phyloP scores from a whole-genome alignment of 2,113 vertebrate species.

The Pyrgilauda ruficollis region DNA sequence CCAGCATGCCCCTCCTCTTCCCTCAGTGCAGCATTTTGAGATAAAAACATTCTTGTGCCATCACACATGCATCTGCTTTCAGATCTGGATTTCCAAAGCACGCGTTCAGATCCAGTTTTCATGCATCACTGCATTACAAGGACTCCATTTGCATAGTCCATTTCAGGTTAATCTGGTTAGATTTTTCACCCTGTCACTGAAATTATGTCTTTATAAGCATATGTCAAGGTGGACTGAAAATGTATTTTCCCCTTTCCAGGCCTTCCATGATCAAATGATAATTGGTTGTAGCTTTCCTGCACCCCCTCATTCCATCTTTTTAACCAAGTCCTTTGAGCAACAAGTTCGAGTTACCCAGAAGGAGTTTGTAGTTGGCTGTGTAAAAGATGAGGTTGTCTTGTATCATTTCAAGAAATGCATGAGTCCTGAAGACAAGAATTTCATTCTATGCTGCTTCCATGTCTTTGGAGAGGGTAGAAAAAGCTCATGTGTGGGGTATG shows the following conservation, averaged over 20 bases:
- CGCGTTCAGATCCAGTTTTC: background rate
- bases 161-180: background rate
- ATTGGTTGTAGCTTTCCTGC: background rate
- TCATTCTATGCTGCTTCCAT: background rate
- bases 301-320: background rate
- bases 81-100: background rate
- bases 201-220: background rate
- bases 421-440: background rate
- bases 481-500: accelerated
- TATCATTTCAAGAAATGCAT: background rate
- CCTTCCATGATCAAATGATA: background rate
- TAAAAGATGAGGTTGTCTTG: background rate
- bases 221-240: background rate
- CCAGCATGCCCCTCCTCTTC: background rate
- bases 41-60: background rate
- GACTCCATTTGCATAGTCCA: background rate
- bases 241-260: background rate
- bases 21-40: background rate
- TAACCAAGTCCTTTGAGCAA: background rate
- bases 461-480: background rate
- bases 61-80: background rate
- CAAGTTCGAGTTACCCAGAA: background rate
- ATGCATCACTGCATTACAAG: background rate
- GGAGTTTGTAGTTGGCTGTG: background rate
- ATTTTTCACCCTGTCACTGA: background rate